These are phyloP conservation scores for Caradrina clavipalpis DNA, from an alignment of 2,888 invertebrate species.

Conservation along the genomic window DNA sequence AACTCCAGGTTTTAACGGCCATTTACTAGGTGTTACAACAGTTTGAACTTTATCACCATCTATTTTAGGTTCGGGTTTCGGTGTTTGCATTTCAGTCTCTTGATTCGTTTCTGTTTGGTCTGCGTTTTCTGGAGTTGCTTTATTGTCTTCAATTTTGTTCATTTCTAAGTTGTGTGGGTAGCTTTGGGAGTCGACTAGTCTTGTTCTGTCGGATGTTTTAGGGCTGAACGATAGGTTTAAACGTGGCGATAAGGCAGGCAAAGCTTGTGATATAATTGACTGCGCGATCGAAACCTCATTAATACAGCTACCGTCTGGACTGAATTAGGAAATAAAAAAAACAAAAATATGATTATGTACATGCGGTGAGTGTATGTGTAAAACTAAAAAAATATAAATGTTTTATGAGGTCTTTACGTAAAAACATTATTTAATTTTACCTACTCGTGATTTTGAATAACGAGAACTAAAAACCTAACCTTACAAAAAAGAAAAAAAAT, in stretches of 20 bases:
- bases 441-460: slow-evolving; percentile 27
- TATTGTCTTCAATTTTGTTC: slow-evolving; percentile 80
- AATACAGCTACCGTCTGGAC: slow-evolving; percentile 90
- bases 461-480: slow-evolving; percentile 29
- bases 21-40: slow-evolving; percentile 92
- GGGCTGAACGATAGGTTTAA: slow-evolving; percentile 85
- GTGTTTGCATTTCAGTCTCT: slow-evolving; percentile 71
- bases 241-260: slow-evolving; percentile 87
- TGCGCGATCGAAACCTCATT: slow-evolving; percentile 90
- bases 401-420: not conserved
- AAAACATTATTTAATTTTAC: slow-evolving; percentile 16
- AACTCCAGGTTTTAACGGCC: slow-evolving; percentile 97
- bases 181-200: slow-evolving; percentile 80
- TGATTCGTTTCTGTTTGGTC: slow-evolving; percentile 70
- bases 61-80: slow-evolving; percentile 73
- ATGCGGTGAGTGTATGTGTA: slow-evolving; percentile 39
- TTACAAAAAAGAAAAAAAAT: not conserved
- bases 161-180: slow-evolving; percentile 78
- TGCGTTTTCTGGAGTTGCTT: slow-evolving; percentile 78
- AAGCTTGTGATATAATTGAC: slow-evolving; percentile 90
- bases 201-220: slow-evolving; percentile 86
- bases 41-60: slow-evolving; percentile 77
- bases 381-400: slow-evolving; percentile 20
- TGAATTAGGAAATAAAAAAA: slow-evolving; percentile 68
- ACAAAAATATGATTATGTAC: slow-evolving; percentile 44